Evolutionary conservation across 2,113 vertebrate species (phyloP).

Genomic region (Nesogale talazaci): DNA sequence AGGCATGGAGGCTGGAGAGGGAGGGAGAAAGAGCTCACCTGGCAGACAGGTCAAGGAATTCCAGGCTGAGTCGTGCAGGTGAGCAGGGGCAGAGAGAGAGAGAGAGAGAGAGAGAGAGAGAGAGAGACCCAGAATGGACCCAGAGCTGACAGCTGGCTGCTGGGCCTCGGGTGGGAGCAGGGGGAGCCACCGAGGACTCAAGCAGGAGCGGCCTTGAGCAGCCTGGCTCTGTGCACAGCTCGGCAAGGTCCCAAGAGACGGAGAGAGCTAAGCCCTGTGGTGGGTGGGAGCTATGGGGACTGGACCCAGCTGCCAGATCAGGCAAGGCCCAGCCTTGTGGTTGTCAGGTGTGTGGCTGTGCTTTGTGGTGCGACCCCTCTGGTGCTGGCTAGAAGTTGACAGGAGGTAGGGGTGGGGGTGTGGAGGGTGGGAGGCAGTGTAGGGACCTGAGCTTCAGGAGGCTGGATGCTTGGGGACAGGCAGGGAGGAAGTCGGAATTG

Average conservation of each 20-base stretch:
- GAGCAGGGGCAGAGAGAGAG: accelerated
- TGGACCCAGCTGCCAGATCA: neutral
- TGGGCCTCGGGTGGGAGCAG: neutral
- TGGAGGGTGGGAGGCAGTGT: neutral
- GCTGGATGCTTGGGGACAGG: too few relatives aligned
- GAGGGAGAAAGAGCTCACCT: neutral
- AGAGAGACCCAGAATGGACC: too few relatives aligned
- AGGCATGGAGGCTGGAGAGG: neutral
- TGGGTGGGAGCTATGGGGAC: neutral
- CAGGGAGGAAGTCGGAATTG: neutral
- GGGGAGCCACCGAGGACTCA: neutral
- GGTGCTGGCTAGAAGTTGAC: neutral
- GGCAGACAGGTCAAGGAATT: neutral
- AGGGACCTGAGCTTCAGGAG: neutral
- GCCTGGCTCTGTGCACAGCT: neutral
- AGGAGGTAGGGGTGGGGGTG: neutral
- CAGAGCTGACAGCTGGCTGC: neutral
- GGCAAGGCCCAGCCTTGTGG: neutral
- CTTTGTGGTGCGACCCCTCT: neutral
- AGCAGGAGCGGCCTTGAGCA: neutral
- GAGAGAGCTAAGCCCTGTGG: neutral
- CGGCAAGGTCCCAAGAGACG: neutral
- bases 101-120: too few relatives aligned
- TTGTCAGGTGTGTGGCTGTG: neutral
- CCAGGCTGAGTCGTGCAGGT: neutral